Base-by-base conservation (phyloP, 2,797 vertebrate species). In the Anguilla anguilla region DNA sequence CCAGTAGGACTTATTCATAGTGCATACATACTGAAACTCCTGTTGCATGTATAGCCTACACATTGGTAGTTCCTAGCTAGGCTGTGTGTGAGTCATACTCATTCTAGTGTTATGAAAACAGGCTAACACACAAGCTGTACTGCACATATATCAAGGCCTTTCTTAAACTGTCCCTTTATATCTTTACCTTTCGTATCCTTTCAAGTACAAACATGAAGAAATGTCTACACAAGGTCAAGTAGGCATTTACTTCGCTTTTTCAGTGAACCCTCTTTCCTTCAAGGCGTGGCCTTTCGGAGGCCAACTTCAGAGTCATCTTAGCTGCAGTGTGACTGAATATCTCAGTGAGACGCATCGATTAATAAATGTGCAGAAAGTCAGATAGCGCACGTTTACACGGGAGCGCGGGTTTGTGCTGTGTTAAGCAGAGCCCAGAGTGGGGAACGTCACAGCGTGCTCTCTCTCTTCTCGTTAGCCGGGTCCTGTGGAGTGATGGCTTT, bases 401-500 rank as follows among this genome's bases (percentile, higher is more conserved):
- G 31, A 59, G 83, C 19, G 83, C 28, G 51, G 6, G 84, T 35
- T 22, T 61, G 15, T 19, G 59, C 55, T 6, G 28, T 46, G 7
- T 6, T 51, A 2, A 72, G 43, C 59, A 86, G 57, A 85, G 39
- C 85, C 9, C 28, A 86, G 15, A 46, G 46, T 11, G n/a, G 69
- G 59, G 2, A 72, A 5, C 57, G 86, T 31, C 43, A 15, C 51
- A 83, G 49, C 82, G 25, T 83, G 39, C 93, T 90, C 87, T 0
- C 89, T 87, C 89, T 82, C 83, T 92, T 74, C 61, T 90, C 83
- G n/a, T 91, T 92, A 89, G 85, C 90, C 92, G 85, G 85, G 91
- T 67, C 88, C 85, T 84, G 85, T 90, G 55, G 67, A 86, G 81
- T 88, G 88, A 90, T 90, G 25, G 22, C 90, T 85, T 92, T 35